Evolutionary conservation across 2,888 invertebrate genomes (phyloP), one percentile per base, ranked within the genome.

Genomic region (Choreutis nemorana): DNA sequence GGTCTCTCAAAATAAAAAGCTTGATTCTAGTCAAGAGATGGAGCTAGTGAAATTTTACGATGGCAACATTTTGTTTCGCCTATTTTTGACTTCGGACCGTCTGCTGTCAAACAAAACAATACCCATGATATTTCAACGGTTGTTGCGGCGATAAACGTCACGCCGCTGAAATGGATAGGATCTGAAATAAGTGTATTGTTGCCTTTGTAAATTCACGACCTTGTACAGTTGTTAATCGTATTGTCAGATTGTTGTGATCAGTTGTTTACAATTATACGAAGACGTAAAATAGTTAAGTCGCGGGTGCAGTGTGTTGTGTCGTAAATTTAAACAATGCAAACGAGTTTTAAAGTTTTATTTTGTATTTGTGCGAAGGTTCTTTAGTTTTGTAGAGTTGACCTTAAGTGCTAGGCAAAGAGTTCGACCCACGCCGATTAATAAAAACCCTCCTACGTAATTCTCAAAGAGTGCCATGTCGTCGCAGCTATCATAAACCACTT

Each of bases 371-470:
- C 39, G 46, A 54, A 62, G 57, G 50, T 44, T 62, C 43, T 32
- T 34, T 40, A 35, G 40, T 47, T 48, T 55, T 42, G 36, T 42
- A 48, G 46, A 55, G 44, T 48, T 71, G 73, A 70, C 72, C 75
- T 73, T 71, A 61, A 40, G 42, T 63, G n/a, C 53, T 50, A 42
- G 54, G 54, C 55, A 50, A 57, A 63, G 57, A 55, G 60, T 55
- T 58, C 73, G 53, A 51, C 77, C 77, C 65, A 78, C 77, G 72
- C 72, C 41, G 51, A 39, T 42, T 57, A 66, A 57, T 75, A 68
- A 65, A 65, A 37, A 45, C 46, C 65, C 70, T 64, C 77, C 77
- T 78, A 78, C 77, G 64, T 71, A 50, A 39, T 44, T 39, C 44
- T 7, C 48, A 43, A 44, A 51, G 43, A 47, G 48, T 60, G 48